Evolutionary conservation across 2,797 vertebrate species (phyloP).

Genomic region (Eulemur mongoz): DNA sequence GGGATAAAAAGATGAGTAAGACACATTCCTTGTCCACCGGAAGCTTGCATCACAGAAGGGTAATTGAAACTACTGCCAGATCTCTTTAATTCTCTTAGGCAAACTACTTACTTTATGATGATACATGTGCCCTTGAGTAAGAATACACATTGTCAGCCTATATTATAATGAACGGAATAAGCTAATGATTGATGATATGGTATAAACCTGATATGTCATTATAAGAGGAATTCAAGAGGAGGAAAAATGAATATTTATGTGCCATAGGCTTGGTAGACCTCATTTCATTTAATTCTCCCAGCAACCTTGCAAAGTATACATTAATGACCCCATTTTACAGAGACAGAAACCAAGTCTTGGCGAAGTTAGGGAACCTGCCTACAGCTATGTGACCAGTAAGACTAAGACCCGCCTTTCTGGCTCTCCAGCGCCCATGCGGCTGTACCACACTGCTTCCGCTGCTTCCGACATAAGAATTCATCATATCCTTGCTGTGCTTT

Average conservation of each 20-base stretch:
- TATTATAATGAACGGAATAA: not conserved
- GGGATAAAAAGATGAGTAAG: not conserved
- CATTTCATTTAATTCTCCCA: not conserved
- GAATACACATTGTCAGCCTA: not conserved
- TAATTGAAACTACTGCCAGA: not conserved
- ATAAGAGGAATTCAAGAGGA: not conserved
- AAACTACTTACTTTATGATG: not conserved
- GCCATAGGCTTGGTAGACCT: not conserved
- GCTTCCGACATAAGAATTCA: not conserved
- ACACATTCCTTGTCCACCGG: not conserved
- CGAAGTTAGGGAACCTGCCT: not conserved
- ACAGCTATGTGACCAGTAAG: not conserved
- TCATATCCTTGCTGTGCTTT: not conserved
- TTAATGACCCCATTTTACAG: not conserved
- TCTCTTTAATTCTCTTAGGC: not conserved
- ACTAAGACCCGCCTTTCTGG: rapidly evolving
- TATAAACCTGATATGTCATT: not conserved
- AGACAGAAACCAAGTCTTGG: not conserved
- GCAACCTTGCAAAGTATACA: not conserved
- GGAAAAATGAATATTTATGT: not conserved
- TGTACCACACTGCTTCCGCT: rapidly evolving
- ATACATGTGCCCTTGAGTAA: not conserved
- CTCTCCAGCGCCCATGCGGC: not conserved
- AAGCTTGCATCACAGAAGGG: not conserved
- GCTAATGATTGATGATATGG: not conserved